phyloP scores from a whole-genome alignment of 1,140 invertebrate genomes.

The Macrocentrus cingulum region DNA sequence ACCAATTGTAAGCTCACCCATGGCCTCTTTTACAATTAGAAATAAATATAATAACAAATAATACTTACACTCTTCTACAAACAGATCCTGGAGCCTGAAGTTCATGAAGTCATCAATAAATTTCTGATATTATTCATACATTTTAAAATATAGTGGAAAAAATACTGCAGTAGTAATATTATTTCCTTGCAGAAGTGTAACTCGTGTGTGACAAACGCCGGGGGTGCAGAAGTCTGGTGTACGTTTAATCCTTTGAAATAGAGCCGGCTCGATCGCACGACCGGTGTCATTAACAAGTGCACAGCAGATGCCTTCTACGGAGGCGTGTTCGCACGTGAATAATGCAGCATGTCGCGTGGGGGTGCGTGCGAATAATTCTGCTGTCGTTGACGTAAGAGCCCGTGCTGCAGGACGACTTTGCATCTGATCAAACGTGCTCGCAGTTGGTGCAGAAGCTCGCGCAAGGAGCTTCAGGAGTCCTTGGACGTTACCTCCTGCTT shows the following conservation, averaged over 20 bases:
- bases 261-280: slow-evolving; percentile 26
- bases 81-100: too few relatives aligned
- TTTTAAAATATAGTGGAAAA: too few relatives aligned
- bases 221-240: slow-evolving; percentile 38
- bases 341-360: slow-evolving; percentile 31
- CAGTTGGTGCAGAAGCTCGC: not conserved
- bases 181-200: not conserved
- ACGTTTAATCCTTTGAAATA: slow-evolving; percentile 46
- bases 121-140: too few relatives aligned
- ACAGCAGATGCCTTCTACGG: slow-evolving; percentile 38
- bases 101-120: too few relatives aligned
- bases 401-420: slow-evolving; percentile 16
- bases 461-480: not conserved
- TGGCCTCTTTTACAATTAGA: too few relatives aligned
- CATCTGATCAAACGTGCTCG: slow-evolving; percentile 25
- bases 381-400: not conserved
- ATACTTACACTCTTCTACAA: too few relatives aligned
- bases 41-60: too few relatives aligned
- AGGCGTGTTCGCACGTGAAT: slow-evolving; percentile 41
- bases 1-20: too few relatives aligned
- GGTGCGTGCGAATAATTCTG: slow-evolving; percentile 9
- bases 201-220: slow-evolving; percentile 21
- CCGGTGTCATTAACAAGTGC: slow-evolving; percentile 43
- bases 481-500: too few relatives aligned
- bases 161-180: too few relatives aligned